Percentiles rank a stretch among this genome's conserved stretches.
phyloP scores from a whole-genome alignment of 2,113 vertebrate species.

The Danionella cerebrum region DNA sequence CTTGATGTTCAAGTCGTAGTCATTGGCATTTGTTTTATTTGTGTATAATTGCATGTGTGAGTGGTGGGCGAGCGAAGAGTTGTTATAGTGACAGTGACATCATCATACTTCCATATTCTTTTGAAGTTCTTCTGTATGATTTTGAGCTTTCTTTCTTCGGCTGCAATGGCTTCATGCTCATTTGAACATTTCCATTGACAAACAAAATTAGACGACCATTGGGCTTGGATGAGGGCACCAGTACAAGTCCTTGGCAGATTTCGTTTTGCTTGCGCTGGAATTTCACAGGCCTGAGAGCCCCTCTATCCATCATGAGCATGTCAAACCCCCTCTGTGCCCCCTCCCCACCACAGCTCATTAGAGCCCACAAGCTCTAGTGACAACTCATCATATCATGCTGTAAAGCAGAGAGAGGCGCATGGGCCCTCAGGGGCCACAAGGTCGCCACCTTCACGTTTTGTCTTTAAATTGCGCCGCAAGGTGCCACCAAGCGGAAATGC shows the following conservation, averaged over 20 bases:
- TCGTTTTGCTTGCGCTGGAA: constrained; percentile 66
- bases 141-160: not conserved
- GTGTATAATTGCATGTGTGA: not conserved
- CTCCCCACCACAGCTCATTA: constrained; percentile 67
- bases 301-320: constrained; percentile 65
- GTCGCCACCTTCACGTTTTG: constrained; percentile 68
- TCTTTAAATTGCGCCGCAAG: constrained; percentile 62
- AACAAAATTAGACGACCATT: constrained; percentile 22
- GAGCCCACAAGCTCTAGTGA: constrained; percentile 62
- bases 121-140: not conserved
- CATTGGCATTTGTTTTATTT: constrained; percentile 16
- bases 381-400: constrained; percentile 72
- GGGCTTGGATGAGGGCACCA: constrained; percentile 48
- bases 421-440: constrained; percentile 44
- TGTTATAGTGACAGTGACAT: constrained; percentile 8
- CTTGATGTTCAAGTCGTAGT: not conserved
- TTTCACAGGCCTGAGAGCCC: constrained; percentile 53
- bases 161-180: not conserved
- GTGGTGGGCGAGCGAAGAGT: not conserved
- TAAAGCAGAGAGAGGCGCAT: constrained; percentile 56
- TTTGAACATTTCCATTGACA: not conserved
- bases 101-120: not conserved
- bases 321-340: constrained; percentile 48
- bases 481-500: constrained; percentile 62
- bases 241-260: constrained; percentile 51